Conservation (phyloP, 2,113 vertebrate genomes). For the Pipra filicauda region DNA sequence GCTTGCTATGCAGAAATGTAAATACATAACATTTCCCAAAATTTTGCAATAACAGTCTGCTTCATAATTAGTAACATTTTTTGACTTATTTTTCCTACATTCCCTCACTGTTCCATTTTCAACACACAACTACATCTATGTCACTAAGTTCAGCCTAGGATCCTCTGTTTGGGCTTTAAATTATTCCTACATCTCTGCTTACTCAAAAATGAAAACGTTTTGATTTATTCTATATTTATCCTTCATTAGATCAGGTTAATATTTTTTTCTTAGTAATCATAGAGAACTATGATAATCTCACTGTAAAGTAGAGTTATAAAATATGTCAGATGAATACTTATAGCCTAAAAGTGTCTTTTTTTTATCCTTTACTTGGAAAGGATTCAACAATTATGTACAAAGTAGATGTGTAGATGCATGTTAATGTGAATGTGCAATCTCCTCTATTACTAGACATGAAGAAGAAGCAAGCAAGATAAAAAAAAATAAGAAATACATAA, state of each 20-base stretch:
- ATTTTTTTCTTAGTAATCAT: not conserved
- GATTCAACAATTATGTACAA: not conserved
- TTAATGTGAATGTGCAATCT: not conserved
- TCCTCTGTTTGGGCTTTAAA: not conserved
- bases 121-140: not conserved
- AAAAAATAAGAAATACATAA: not conserved
- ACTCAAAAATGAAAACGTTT: not conserved
- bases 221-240: not conserved
- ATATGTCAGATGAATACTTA: not conserved
- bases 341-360: not conserved
- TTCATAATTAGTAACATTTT: not conserved
- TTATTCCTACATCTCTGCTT: not conserved
- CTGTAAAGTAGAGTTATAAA: not conserved
- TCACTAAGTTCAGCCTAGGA: not conserved
- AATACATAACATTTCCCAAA: not conserved
- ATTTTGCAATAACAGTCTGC: not conserved
- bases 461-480: not conserved
- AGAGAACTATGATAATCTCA: not conserved
- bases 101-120: not conserved
- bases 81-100: not conserved
- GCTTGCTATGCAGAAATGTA: conserved; percentile 36
- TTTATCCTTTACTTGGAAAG: not conserved
- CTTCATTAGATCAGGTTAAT: not conserved
- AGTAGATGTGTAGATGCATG: not conserved
- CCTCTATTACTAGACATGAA: not conserved